These are phyloP conservation scores for Oreochromis mossambicus DNA, from an alignment of 2,797 vertebrate genomes.

Conservation along the genomic window DNA sequence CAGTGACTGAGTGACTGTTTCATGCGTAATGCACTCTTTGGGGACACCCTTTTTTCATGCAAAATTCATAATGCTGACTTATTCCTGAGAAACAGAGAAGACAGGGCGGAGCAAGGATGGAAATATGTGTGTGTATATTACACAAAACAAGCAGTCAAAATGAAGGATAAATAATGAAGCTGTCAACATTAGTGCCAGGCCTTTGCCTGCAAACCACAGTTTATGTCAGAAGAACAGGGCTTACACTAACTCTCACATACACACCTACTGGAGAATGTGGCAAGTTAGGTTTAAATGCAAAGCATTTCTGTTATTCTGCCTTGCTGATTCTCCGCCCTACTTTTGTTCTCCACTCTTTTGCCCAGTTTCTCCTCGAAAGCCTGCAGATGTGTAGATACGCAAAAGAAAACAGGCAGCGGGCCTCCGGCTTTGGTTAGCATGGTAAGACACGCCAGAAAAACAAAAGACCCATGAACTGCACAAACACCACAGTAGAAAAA, in stretches of 20 bases:
- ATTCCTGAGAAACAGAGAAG: constrained; percentile 52
- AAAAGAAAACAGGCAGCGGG: constrained; percentile 67
- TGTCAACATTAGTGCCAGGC: constrained; percentile 59
- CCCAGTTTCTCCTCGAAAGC: constrained; percentile 42
- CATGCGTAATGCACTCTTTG: constrained; percentile 50
- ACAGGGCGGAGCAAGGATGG: constrained; percentile 29
- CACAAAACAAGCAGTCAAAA: constrained; percentile 67
- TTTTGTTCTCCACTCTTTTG: constrained; percentile 38
- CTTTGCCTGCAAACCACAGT: constrained; percentile 56
- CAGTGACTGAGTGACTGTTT: constrained; percentile 58
- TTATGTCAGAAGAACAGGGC: constrained; percentile 38
- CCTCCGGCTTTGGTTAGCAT: constrained; percentile 58
- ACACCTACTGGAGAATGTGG: constrained; percentile 25
- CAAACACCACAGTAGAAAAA: constrained; percentile 64
- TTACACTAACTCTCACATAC: constrained; percentile 36
- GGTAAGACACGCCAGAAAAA: constrained; percentile 68
- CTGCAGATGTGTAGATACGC: constrained; percentile 62
- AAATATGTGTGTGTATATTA: constrained; percentile 54
- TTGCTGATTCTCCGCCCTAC: constrained; percentile 7
- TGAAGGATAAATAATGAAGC: constrained; percentile 56
- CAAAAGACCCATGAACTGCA: constrained; percentile 64
- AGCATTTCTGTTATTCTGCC: constrained; percentile 16
- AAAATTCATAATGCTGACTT: constrained; percentile 64
- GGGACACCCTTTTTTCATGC: constrained; percentile 53
- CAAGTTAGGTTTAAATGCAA: constrained; percentile 39